Conservation (phyloP, 2,888 invertebrate species). For the Diarsia dahlii region DNA sequence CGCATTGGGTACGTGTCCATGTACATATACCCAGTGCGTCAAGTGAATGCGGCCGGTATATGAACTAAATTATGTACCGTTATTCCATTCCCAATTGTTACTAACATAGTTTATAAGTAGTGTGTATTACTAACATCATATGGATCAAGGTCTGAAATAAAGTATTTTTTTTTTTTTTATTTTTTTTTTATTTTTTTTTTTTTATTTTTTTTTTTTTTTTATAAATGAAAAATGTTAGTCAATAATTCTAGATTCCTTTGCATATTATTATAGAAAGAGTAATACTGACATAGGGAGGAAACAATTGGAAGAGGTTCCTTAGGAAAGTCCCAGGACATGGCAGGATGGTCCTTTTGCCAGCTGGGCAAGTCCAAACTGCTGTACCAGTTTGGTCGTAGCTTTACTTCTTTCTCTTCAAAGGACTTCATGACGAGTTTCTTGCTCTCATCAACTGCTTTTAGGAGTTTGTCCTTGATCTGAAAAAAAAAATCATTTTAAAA, state of each 20-base stretch:
- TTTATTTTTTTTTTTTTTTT: no score
- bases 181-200: no score
- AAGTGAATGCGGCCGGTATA: no score
- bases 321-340: constrained; percentile 90
- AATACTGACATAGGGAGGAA: constrained; percentile 81
- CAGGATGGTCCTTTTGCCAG: constrained; percentile 87
- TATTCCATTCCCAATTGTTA: no score
- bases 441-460: constrained; percentile 89
- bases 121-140: no score
- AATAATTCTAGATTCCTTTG: not conserved
- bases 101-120: no score
- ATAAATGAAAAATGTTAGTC: not conserved
- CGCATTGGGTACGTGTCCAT: no score
- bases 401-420: constrained; percentile 86
- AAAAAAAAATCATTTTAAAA: not conserved
- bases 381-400: constrained; percentile 84
- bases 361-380: constrained; percentile 84
- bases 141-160: no score
- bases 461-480: constrained; percentile 88
- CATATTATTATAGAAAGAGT: not conserved
- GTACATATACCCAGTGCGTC: no score
- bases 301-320: constrained; percentile 84
- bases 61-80: no score
- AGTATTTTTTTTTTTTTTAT: no score
- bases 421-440: constrained; percentile 88